Conservation (phyloP, 2,113 vertebrate genomes). For the Tychaedon coryphoeus region DNA sequence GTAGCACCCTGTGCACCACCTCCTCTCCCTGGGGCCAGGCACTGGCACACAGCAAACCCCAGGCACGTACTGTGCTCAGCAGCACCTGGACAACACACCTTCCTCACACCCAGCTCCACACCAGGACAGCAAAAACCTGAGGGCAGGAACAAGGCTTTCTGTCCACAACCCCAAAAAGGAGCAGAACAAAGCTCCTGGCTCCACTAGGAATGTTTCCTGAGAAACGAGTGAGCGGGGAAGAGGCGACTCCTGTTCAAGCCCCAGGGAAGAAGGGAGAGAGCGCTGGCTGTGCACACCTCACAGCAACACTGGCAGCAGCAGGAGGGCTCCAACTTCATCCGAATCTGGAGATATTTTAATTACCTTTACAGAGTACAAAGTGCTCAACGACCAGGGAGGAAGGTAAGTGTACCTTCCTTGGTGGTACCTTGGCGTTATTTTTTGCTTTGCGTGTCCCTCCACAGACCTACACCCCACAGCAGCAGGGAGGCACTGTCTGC, state of each 20-base stretch:
- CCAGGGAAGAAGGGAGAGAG: not conserved
- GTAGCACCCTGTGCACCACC: not conserved
- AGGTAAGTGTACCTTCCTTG: no score
- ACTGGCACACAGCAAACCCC: not conserved
- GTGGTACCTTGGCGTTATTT: not conserved
- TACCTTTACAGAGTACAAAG: not conserved
- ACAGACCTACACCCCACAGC: not conserved
- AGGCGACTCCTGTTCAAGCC: not conserved
- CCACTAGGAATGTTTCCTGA: not conserved
- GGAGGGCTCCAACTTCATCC: not conserved
- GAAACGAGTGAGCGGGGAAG: accelerated
- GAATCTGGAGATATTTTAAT: not conserved
- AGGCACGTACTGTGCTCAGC: accelerated
- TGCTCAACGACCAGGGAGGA: not conserved
- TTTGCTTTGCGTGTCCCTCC: accelerated
- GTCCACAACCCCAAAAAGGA: not conserved
- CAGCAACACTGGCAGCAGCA: not conserved
- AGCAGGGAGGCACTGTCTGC: accelerated
- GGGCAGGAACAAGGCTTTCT: not conserved
- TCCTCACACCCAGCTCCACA: not conserved
- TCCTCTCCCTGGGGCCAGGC: not conserved
- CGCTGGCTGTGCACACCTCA: accelerated
- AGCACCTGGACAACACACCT: not conserved
- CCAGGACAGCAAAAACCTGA: not conserved
- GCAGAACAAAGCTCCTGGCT: not conserved